Evolutionary conservation across 1,140 invertebrate species (phyloP).

Genomic region (roundworm (Caenorhabditis elegans)): DNA sequence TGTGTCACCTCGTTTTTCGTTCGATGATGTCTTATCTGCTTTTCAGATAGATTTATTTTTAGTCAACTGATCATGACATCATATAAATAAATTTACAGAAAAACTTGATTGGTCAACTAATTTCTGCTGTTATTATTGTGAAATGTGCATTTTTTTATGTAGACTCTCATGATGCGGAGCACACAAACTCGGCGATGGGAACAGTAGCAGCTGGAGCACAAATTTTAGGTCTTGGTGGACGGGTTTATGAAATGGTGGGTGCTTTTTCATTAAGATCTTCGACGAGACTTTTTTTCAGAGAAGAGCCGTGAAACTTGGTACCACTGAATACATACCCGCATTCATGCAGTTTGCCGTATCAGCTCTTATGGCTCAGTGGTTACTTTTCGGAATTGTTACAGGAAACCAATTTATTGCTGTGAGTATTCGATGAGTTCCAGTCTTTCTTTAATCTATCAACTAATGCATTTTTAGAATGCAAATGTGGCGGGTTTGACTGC

Average conservation of each 20-base stretch:
- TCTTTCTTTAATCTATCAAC: background rate
- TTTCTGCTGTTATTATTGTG: constrained; percentile 37
- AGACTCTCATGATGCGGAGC: constrained; percentile 44
- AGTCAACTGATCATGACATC: background rate
- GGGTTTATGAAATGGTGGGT: constrained; percentile 62
- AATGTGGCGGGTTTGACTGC: constrained; percentile 61
- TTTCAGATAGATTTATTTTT: background rate
- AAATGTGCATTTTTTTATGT: constrained; percentile 57
- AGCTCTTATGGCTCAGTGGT: constrained; percentile 57
- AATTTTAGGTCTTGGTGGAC: constrained; percentile 58
- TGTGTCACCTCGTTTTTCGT: background rate
- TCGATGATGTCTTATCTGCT: background rate
- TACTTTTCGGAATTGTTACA: constrained; percentile 55
- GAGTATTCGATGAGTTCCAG: too few species aligned
- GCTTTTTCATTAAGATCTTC: too few species aligned
- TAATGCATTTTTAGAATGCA: constrained; percentile 51
- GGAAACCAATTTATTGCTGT: constrained; percentile 62
- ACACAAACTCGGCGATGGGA: constrained; percentile 55
- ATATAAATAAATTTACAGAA: constrained; percentile 50
- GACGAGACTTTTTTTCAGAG: too few species aligned
- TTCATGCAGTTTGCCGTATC: constrained; percentile 62
- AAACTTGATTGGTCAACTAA: constrained; percentile 57
- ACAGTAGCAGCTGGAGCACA: constrained; percentile 60
- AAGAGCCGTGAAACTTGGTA: constrained; percentile 55
- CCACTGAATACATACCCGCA: constrained; percentile 63